Evolutionary conservation across 2,797 vertebrate species (phyloP), one percentile per base, ranked within the genome.

Genomic region (Novumbra hubbsi): DNA sequence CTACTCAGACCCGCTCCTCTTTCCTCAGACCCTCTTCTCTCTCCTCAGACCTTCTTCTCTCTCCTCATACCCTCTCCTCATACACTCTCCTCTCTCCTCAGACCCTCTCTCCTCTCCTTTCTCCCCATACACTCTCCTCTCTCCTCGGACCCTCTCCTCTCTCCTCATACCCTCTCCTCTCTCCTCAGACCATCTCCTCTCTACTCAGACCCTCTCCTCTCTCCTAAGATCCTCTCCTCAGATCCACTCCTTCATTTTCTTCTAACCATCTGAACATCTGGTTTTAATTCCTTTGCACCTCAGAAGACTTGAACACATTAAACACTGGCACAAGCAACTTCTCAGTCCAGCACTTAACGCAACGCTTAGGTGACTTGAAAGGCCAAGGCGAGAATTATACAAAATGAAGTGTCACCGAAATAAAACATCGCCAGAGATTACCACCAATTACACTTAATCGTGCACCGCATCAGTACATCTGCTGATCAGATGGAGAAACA

Each of bases 341-440:
- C 93, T 94, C 86, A 41, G 89, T 88, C 88, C 93, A 91, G 92
- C 92, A 94, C 91, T 90, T 92, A 95, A 92, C 91, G 84, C 91
- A 79, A 81, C 82, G 80, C 91, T 95, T 94, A 95, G 95, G 95
- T 95, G 94, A 95, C 94, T 94, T 95, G 90, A 94, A 94, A 94
- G 93, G 91, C 89, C 92, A 88, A 92, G 88, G 89, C 88, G 92
- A 93, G 95, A 96, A 96, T 95, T 95, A 92, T 90, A 94, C 93
- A 96, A 94, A 95, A 95, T 91, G 89, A 95, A 94, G 94, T 95
- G 95, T 97, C 94, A 92, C 92, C 89, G 90, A 94, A 94, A 94
- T 91, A 93, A 94, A 91, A 93, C 93, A 93, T 93, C 88, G 78
- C 86, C 81, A 84, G 32, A 88, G 87, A 94, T 95, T 94, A 92